These are phyloP conservation scores for Chamaetylas fuelleborni DNA, from an alignment of 2,113 vertebrate species.

Conservation along the genomic window DNA sequence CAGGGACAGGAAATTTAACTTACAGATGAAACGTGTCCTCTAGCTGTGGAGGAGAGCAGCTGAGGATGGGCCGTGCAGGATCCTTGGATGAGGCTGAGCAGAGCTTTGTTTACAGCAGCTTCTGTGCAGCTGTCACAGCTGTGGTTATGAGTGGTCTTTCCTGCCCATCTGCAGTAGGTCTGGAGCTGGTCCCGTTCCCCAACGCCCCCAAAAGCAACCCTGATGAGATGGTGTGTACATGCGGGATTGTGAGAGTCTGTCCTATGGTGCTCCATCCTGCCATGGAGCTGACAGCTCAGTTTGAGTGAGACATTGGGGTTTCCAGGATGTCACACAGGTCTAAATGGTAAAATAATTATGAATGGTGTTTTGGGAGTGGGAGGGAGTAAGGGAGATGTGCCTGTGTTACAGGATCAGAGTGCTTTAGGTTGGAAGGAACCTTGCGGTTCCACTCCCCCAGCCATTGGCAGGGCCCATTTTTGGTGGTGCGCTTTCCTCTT, in stretches of 20 bases:
- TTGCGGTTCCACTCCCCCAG: too few relatives aligned
- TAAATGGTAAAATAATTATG: background rate
- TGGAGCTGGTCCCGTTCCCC: background rate
- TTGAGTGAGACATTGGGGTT: background rate
- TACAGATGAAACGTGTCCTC: background rate
- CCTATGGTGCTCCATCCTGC: rapidly evolving
- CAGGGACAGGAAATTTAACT: background rate
- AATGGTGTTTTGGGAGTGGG: background rate
- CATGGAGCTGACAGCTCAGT: background rate
- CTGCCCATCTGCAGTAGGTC: background rate
- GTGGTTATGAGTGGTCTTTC: background rate
- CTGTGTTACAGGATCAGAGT: background rate
- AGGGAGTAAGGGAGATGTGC: background rate
- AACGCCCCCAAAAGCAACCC: background rate
- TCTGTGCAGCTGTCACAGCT: background rate
- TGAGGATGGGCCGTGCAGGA: rapidly evolving
- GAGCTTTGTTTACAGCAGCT: background rate
- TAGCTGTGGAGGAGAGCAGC: background rate
- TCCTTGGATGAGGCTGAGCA: rapidly evolving
- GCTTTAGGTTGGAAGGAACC: background rate
- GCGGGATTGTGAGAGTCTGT: background rate
- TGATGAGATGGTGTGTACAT: rapidly evolving
- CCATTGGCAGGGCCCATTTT: background rate
- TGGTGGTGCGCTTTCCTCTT: background rate
- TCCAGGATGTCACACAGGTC: background rate